Base-by-base conservation (phyloP, 1,140 invertebrate species). In the Caenorhabditis inopinata region DNA sequence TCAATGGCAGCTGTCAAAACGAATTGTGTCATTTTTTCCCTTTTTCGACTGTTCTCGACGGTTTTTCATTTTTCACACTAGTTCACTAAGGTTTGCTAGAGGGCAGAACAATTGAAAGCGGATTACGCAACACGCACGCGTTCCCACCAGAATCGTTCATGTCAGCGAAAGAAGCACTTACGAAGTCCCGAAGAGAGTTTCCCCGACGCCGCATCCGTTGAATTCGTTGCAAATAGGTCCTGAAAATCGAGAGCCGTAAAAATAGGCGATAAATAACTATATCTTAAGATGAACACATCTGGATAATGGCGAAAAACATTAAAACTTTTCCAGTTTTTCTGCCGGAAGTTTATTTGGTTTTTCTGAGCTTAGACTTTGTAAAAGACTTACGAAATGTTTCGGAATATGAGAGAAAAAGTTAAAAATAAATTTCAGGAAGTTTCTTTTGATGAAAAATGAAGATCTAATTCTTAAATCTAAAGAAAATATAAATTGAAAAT, bases 141-240 rank as follows among this genome's bases (percentile, higher is more conserved):
- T 42, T 42, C 14, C 38, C 38, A 42, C 5, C 38, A 5, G 38
- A 42, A 42, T 7, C 38, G 38, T 14, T 32, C n/a, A 2, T 38
- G 3, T 5, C 25, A 38, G 21, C 35, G 38, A 68, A 16, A 68
- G 38, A 27, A 23, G n/a, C 6, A 79, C 76, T 78, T 62, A 78
- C 76, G 62, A 53, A 42, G 58, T 46, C 29, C 53, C 58, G 79
- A 53, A 76, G 16, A 58, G 48, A 9, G 79, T 75, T 14, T 45
- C 35, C 47, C 75, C 75, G 32, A 14, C 29, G 12, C 48, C 47
- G 27, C 80, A 81, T 38, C 80, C 80, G 53, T 32, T 29, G 38
- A 58, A 77, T 51, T 81, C 74, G 53, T 78, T 68, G 45, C 80
- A 81, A 21, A 81, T 58, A 14, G 74, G 49, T 68, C 80, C 58